Conservation (phyloP, 2,888 invertebrate species). For the Shargacucullia verbasci region DNA sequence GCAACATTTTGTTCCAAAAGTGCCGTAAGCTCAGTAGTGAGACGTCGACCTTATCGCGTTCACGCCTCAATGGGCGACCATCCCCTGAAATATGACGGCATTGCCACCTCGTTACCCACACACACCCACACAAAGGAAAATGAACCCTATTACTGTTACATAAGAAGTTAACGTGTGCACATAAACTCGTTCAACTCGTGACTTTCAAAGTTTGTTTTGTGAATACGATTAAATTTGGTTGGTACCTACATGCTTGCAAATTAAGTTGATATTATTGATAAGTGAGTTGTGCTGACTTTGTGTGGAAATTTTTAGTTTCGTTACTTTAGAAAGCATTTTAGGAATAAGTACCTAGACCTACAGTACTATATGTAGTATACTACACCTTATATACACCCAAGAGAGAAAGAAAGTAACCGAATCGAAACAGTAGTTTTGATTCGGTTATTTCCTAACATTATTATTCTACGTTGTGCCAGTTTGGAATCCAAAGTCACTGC, state of each 20-base stretch:
- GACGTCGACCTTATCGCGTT: slow-evolving; percentile 63
- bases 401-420: too few relatives aligned
- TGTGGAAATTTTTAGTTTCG: neutral
- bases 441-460: too few relatives aligned
- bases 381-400: too few relatives aligned
- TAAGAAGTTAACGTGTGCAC: slow-evolving; percentile 20
- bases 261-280: slow-evolving; percentile 44
- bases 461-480: too few relatives aligned
- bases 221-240: slow-evolving; percentile 46
- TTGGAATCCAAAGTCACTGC: too few relatives aligned
- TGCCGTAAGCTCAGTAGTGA: slow-evolving; percentile 43
- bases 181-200: slow-evolving; percentile 18
- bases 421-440: too few relatives aligned
- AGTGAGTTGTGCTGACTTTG: slow-evolving; percentile 31
- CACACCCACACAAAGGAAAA: slow-evolving; percentile 19
- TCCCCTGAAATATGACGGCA: slow-evolving; percentile 59
- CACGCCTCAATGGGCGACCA: slow-evolving; percentile 57
- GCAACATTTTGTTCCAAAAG: slow-evolving; percentile 44
- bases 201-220: slow-evolving; percentile 48
- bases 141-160: slow-evolving; percentile 11
- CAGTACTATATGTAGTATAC: too few relatives aligned
- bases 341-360: too few relatives aligned
- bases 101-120: slow-evolving; percentile 33
- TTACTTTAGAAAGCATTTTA: too few relatives aligned
- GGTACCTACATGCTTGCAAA: slow-evolving; percentile 17